Evolutionary conservation across 2,888 invertebrate genomes (phyloP).

Genomic region (Drosophila macrothrix): DNA sequence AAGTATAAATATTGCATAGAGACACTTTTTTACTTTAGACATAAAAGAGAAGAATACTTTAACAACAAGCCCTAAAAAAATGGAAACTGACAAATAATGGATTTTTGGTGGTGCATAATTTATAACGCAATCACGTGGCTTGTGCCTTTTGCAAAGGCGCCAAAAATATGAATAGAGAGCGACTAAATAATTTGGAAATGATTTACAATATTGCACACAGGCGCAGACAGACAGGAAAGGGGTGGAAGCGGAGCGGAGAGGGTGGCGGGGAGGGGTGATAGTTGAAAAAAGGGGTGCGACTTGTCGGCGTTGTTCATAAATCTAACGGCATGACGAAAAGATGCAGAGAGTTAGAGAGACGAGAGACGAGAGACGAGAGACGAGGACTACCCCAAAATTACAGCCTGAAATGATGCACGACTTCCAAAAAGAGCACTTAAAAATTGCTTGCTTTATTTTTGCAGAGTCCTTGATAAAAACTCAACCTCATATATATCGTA

Average conservation of each 20-base stretch:
- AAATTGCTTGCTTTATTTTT: constrained; percentile 10
- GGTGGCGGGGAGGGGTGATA: not conserved
- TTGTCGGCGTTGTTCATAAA: constrained; percentile 65
- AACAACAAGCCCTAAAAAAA: constrained; percentile 30
- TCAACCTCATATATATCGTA: constrained; percentile 26
- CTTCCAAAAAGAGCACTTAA: constrained; percentile 30
- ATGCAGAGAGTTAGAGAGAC: constrained; percentile 52
- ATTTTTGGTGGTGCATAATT: constrained; percentile 71
- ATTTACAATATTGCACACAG: constrained; percentile 76
- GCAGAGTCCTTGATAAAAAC: constrained; percentile 26
- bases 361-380: constrained; percentile 28
- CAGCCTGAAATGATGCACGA: constrained; percentile 67
- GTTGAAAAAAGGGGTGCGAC: constrained; percentile 28
- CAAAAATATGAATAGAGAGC: constrained; percentile 74
- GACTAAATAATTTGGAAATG: constrained; percentile 82
- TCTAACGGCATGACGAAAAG: constrained; percentile 80
- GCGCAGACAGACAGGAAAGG: constrained; percentile 11
- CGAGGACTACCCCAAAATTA: constrained; percentile 27
- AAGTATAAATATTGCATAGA: constrained; percentile 6
- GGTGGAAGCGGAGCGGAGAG: not conserved
- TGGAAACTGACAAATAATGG: not conserved
- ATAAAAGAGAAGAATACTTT: constrained; percentile 43
- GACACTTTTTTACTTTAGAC: not conserved
- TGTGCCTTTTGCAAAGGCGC: constrained; percentile 64
- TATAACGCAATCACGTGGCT: constrained; percentile 81